Evolutionary conservation across 1,140 invertebrate genomes (phyloP).

Genomic region (Drosophila triauraria): DNA sequence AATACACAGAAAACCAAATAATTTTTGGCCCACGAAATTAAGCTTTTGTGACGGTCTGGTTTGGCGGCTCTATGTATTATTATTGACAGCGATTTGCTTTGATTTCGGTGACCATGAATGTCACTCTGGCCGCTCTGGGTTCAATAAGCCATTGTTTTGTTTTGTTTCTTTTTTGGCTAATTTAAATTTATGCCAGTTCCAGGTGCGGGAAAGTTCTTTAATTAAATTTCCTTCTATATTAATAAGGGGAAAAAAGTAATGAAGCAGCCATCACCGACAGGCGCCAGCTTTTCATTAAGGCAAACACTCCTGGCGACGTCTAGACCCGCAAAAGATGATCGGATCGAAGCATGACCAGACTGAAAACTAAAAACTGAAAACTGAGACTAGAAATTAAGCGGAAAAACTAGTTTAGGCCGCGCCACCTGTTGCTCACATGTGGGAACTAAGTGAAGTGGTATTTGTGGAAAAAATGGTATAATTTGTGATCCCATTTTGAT

Average conservation of each 20-base stretch:
- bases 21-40: conserved; percentile 64
- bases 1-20: conserved; percentile 22
- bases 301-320: conserved; percentile 37
- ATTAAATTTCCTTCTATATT: conserved; percentile 65
- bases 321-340: conserved; percentile 47
- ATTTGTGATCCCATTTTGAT: conserved; percentile 35
- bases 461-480: conserved; percentile 13
- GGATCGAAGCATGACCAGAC: conserved; percentile 57
- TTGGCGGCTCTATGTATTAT: conserved; percentile 42
- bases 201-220: conserved; percentile 58
- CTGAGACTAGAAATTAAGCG: conserved; percentile 58
- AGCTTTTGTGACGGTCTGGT: conserved; percentile 64
- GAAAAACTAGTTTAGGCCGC: conserved; percentile 65
- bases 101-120: conserved; percentile 74
- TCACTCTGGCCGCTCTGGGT: conserved; percentile 41
- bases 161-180: conserved; percentile 45
- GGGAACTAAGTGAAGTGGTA: conserved; percentile 42
- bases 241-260: conserved; percentile 18
- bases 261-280: conserved; percentile 23
- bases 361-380: conserved; percentile 32
- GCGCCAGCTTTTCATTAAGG: conserved; percentile 77
- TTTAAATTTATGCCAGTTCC: conserved; percentile 43
- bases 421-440: conserved; percentile 61
- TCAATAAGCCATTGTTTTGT: conserved; percentile 70
- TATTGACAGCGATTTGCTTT: conserved; percentile 79